Evolutionary conservation across 2,113 vertebrate genomes (phyloP).

Genomic region (Casuarius casuarius): DNA sequence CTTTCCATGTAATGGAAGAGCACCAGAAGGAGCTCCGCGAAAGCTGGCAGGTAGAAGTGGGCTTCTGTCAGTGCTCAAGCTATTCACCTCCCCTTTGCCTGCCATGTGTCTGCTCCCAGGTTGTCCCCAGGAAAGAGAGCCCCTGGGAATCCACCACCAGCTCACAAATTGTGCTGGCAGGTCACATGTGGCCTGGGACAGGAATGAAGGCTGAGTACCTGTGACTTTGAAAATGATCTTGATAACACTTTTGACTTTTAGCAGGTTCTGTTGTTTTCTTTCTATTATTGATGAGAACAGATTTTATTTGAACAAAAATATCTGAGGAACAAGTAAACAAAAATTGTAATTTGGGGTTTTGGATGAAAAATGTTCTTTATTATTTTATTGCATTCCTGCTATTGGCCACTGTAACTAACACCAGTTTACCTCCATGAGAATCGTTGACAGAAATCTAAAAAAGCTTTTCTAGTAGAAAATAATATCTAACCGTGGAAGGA

Average conservation of each 20-base stretch:
- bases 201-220: neutral
- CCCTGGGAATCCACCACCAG: neutral
- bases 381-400: neutral
- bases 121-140: neutral
- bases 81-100: fast-evolving
- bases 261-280: neutral
- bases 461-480: neutral
- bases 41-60: neutral
- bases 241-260: neutral
- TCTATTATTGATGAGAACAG: neutral
- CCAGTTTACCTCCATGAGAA: neutral
- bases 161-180: neutral
- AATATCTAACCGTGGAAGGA: neutral
- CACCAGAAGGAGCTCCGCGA: neutral
- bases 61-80: neutral
- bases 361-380: neutral
- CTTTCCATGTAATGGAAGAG: neutral
- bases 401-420: neutral
- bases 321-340: neutral
- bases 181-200: neutral
- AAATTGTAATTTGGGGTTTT: neutral
- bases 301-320: neutral
- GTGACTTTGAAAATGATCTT: neutral
- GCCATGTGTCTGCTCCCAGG: neutral
- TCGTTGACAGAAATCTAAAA: neutral